Conservation (phyloP, 2,888 invertebrate genomes). For the Pyrocoelia pectoralis region DNA sequence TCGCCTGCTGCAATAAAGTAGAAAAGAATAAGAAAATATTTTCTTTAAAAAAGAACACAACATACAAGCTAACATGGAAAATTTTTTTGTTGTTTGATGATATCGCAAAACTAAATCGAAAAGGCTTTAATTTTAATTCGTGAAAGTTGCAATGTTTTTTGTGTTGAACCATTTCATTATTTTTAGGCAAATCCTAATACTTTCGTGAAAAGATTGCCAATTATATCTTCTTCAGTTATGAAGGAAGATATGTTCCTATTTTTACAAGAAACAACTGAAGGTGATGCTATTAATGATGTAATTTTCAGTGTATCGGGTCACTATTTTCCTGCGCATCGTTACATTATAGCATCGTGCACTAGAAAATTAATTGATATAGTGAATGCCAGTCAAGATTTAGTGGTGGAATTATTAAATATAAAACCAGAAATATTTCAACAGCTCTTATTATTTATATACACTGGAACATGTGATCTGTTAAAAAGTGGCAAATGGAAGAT, state of each 20-base stretch:
- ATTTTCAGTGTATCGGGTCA: conserved; percentile 71
- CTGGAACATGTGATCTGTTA: conserved; percentile 70
- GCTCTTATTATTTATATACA: conserved; percentile 75
- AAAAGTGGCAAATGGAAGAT: conserved; percentile 62
- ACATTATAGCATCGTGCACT: conserved; percentile 72
- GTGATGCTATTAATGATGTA: conserved; percentile 77
- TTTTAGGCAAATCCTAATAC: conserved; percentile 47
- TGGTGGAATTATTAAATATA: conserved; percentile 63
- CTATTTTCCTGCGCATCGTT: conserved; percentile 75
- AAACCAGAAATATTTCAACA: conserved; percentile 75
- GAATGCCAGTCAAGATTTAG: conserved; percentile 54
- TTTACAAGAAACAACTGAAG: conserved; percentile 68
- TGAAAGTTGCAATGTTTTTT: no score
- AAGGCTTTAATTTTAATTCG: no score
- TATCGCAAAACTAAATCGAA: no score
- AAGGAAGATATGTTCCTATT: conserved; percentile 65
- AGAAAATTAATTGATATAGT: conserved; percentile 69
- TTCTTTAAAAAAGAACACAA: no score
- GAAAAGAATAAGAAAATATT: no score
- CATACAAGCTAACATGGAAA: no score
- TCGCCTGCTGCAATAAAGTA: no score
- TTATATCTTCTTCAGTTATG: conserved; percentile 60
- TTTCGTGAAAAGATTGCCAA: conserved; percentile 59
- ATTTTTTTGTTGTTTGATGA: no score
- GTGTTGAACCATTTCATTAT: conserved; percentile 5